A percentile compares a stretch with the other conserved stretches of the same genome.
These are phyloP conservation scores for Mesoclemmys tuberculata DNA, from an alignment of 2,113 vertebrate species.

Conservation along the genomic window DNA sequence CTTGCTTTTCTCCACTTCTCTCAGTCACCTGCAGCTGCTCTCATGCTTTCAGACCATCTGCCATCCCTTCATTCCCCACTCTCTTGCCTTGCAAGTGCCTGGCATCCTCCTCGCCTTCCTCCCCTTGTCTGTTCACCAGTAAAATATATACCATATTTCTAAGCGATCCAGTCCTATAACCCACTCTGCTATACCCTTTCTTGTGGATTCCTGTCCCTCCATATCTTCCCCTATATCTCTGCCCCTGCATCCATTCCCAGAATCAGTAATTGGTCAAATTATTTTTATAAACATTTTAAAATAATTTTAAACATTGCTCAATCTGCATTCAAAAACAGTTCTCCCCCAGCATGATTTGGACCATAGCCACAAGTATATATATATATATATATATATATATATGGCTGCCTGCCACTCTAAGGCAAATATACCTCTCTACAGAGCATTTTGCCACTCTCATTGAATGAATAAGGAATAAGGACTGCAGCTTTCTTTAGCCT, in stretches of 20 bases:
- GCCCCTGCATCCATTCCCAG: not conserved
- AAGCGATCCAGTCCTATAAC: not conserved
- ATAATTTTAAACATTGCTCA: not conserved
- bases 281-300: slow-evolving; percentile 1
- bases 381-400: not conserved
- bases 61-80: too few species aligned
- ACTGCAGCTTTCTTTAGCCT: not conserved
- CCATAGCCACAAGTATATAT: not conserved
- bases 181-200: not conserved
- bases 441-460: not conserved
- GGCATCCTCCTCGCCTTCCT: not conserved
- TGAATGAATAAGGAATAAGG: not conserved
- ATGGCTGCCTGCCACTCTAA: rapidly evolving
- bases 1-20: too few species aligned
- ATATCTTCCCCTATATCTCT: not conserved
- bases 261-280: not conserved
- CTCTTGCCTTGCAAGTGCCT: too few species aligned
- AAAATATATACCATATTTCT: not conserved
- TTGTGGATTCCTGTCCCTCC: not conserved
- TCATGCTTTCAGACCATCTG: not conserved
- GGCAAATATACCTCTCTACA: not conserved
- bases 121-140: too few species aligned
- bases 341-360: not conserved
- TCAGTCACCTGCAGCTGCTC: not conserved
- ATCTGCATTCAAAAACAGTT: not conserved